Evolutionary conservation across 1,140 invertebrate genomes (phyloP).

Genomic region (Tetramorium parvispinum): DNA sequence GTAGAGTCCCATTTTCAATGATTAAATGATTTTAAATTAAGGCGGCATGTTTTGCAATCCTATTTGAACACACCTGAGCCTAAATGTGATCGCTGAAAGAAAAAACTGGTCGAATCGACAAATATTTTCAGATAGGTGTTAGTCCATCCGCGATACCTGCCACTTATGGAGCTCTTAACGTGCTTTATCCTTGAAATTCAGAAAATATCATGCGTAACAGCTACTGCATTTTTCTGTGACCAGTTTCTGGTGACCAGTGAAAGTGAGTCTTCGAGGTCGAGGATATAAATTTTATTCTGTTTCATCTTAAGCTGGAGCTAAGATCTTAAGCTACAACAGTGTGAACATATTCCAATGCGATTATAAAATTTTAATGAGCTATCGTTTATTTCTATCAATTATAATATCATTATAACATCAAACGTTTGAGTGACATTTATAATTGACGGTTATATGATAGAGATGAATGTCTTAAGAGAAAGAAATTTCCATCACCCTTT

Average conservation of each 20-base stretch:
- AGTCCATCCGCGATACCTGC: conserved; percentile 69
- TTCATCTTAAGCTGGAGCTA: not conserved
- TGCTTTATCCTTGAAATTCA: conserved; percentile 68
- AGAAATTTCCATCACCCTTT: not conserved
- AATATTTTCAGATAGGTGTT: conserved; percentile 73
- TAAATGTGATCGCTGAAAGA: conserved; percentile 22
- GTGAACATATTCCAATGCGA: conserved; percentile 11
- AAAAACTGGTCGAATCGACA: conserved; percentile 44
- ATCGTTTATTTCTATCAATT: not conserved
- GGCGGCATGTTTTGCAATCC: not conserved
- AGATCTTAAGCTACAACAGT: too few species aligned
- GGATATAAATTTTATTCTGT: conserved; percentile 68
- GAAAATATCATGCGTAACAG: conserved; percentile 71
- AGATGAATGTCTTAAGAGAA: not conserved
- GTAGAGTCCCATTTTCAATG: not conserved
- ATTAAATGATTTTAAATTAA: not conserved
- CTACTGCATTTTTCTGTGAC: conserved; percentile 71
- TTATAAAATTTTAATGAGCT: not conserved
- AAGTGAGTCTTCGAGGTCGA: conserved; percentile 65
- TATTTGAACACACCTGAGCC: not conserved
- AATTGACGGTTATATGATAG: not conserved
- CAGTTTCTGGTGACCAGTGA: conserved; percentile 67
- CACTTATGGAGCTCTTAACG: conserved; percentile 63
- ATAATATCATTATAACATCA: too few species aligned
- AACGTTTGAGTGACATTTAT: not conserved